Conservation (phyloP, 2,888 invertebrate genomes). For the Trachelus stipa region DNA sequence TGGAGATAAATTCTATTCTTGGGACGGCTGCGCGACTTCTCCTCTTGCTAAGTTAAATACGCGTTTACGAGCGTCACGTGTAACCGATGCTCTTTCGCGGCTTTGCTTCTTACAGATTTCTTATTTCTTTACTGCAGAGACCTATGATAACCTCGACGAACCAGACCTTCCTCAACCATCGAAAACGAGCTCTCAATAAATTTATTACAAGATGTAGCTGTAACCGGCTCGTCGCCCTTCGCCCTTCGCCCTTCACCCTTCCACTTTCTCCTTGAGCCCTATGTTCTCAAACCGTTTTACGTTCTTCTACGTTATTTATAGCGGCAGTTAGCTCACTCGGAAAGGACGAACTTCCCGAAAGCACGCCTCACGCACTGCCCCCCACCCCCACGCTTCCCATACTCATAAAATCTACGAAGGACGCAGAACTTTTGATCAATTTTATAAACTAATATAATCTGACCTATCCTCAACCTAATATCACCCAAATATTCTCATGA, state of each 20-base stretch:
- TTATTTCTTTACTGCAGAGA: no score
- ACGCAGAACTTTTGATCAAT: neutral
- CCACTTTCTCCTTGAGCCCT: neutral
- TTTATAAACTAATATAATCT: no score
- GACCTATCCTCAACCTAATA: no score
- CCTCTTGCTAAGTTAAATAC: no score
- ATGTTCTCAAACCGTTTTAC: neutral
- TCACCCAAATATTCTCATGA: no score
- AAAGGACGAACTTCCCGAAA: neutral
- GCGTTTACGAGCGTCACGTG: no score
- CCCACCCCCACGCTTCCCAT: no score
- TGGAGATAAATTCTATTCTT: no score
- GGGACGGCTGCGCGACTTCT: no score
- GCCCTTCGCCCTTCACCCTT: neutral
- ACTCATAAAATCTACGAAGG: constrained; percentile 4
- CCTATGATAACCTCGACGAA: no score
- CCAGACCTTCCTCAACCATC: constrained; percentile 3
- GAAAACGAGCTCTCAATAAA: constrained; percentile 2
- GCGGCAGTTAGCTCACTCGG: neutral
- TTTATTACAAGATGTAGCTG: neutral
- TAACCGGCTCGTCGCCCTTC: neutral
- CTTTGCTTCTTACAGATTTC: no score
- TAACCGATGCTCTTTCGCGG: no score
- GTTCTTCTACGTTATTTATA: constrained; percentile 1
- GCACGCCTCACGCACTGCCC: neutral